Evolutionary conservation across 2,797 vertebrate species (phyloP).

Genomic region (Megaceryle alcyon): DNA sequence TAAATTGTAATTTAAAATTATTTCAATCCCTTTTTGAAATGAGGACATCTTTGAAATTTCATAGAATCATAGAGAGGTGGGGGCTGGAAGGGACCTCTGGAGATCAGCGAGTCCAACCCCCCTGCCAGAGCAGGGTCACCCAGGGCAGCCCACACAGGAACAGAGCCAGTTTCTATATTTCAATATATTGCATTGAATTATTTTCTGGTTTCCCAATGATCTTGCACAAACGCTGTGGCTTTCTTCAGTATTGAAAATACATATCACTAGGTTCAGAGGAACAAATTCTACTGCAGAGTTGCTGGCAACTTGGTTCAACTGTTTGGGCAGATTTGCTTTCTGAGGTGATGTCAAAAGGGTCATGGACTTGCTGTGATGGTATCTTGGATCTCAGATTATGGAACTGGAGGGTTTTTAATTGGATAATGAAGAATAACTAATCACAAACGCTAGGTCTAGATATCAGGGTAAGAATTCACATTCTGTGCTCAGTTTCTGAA

Average conservation of each 20-base stretch:
- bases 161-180: background rate
- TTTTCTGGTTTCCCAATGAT: background rate
- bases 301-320: background rate
- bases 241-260: background rate
- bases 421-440: background rate
- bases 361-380: background rate
- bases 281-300: background rate
- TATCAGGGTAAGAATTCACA: background rate
- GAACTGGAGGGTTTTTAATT: background rate
- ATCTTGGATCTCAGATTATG: background rate
- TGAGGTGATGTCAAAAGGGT: background rate
- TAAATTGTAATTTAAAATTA: background rate
- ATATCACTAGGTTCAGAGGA: background rate
- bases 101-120: too few relatives aligned
- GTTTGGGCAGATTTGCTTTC: background rate
- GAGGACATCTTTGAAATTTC: background rate
- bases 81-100: too few relatives aligned
- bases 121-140: too few relatives aligned
- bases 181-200: background rate
- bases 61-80: too few relatives aligned
- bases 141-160: too few relatives aligned
- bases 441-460: background rate
- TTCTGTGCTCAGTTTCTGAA: background rate
- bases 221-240: background rate
- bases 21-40: background rate